phyloP scores from a whole-genome alignment of 2,113 vertebrate species.

The Syngnathus typhle region DNA sequence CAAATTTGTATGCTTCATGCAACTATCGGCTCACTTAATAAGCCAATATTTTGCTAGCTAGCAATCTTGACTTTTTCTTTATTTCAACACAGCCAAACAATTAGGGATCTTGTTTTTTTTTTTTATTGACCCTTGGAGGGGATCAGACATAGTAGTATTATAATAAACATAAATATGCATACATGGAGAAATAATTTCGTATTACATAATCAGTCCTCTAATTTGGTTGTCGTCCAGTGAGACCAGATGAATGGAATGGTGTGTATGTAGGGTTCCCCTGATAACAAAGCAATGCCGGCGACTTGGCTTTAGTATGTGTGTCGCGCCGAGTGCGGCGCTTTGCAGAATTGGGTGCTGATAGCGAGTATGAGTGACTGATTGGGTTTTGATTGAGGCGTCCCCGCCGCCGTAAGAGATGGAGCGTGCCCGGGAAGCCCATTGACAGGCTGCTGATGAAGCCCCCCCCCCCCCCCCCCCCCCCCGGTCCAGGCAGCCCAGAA shows the following conservation, averaged over 20 bases:
- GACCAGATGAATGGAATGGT: too few relatives aligned
- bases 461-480: too few relatives aligned
- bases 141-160: too few relatives aligned
- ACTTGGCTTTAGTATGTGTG: slow-evolving; percentile 8
- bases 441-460: slow-evolving; percentile 74
- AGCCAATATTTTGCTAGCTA: neutral
- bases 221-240: too few relatives aligned
- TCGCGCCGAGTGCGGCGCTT: slow-evolving; percentile 9
- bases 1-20: slow-evolving; percentile 27
- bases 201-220: too few relatives aligned
- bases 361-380: slow-evolving; percentile 64
- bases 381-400: slow-evolving; percentile 73
- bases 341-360: slow-evolving; percentile 44
- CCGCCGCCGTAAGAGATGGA: slow-evolving; percentile 65
- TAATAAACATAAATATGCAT: too few relatives aligned
- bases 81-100: neutral
- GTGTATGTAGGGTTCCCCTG: neutral
- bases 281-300: neutral
- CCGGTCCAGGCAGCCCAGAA: slow-evolving; percentile 36
- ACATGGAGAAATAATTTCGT: too few relatives aligned
- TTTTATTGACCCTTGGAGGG: too few relatives aligned
- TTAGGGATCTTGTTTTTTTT: neutral
- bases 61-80: neutral
- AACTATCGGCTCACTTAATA: slow-evolving; percentile 12
- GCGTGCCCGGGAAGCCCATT: slow-evolving; percentile 61